Evolutionary conservation across 1,140 invertebrate species (phyloP).

Genomic region (Listronotus oregonensis): DNA sequence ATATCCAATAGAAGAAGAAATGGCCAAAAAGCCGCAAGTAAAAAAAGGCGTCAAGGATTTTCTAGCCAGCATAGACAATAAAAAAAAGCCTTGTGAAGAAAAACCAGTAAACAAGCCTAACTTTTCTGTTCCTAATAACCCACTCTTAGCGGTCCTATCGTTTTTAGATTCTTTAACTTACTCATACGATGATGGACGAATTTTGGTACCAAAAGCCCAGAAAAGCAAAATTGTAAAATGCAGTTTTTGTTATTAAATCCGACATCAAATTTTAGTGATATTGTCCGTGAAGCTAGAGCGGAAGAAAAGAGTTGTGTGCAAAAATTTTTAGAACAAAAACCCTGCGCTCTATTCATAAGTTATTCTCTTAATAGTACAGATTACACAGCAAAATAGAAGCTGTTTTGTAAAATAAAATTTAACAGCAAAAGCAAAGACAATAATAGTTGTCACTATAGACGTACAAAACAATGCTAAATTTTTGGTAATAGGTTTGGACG

Average conservation of each 20-base stretch:
- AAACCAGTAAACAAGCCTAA: constrained; percentile 41
- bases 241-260: constrained; percentile 92
- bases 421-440: too few relatives aligned
- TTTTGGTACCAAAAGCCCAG: constrained; percentile 59
- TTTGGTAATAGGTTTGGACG: too few relatives aligned
- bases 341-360: too few relatives aligned
- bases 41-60: constrained; percentile 48
- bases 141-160: constrained; percentile 63
- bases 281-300: constrained; percentile 73
- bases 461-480: too few relatives aligned
- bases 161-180: constrained; percentile 73
- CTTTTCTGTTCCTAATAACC: constrained; percentile 56
- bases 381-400: too few relatives aligned
- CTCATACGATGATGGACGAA: constrained; percentile 67
- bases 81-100: constrained; percentile 20
- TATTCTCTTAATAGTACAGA: too few relatives aligned
- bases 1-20: constrained; percentile 47
- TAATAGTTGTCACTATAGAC: too few relatives aligned
- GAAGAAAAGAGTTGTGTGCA: too few relatives aligned
- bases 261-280: constrained; percentile 79
- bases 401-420: too few relatives aligned
- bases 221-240: constrained; percentile 62
- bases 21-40: constrained; percentile 30
- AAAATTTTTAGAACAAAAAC: too few relatives aligned
- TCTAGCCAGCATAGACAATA: constrained; percentile 47